Conservation (phyloP, 2,113 vertebrate species). For the Labeo rohita region DNA sequence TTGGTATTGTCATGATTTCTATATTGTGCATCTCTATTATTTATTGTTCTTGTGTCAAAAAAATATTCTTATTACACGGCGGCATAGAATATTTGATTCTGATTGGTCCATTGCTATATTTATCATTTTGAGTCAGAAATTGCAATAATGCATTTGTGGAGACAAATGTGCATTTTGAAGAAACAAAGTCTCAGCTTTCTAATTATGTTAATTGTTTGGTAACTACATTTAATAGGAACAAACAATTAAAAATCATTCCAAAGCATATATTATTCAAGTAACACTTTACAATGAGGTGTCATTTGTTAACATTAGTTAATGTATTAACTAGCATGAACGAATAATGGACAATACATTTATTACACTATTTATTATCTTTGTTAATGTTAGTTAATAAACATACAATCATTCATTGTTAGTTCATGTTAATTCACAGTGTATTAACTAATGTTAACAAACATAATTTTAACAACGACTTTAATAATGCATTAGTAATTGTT, state of each 20-base stretch:
- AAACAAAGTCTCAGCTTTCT: background rate
- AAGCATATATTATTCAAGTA: background rate
- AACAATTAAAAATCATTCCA: no score
- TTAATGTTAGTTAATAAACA: no score
- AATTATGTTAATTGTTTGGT: background rate
- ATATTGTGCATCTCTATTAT: conserved; percentile 22
- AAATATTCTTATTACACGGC: background rate
- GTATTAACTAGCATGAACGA: no score
- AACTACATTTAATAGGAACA: no score
- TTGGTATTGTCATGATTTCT: background rate
- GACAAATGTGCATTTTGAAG: background rate
- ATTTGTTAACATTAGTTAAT: background rate
- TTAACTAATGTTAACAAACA: no score
- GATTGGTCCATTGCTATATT: background rate
- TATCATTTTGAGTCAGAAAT: background rate
- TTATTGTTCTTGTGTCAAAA: background rate
- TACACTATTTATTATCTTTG: no score
- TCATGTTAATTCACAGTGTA: no score
- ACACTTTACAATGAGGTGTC: background rate
- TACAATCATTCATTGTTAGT: no score
- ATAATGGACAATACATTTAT: no score
- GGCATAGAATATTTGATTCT: background rate
- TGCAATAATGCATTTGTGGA: background rate
- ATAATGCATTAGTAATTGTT: no score
- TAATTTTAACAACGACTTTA: no score